Conservation (phyloP, 2,888 invertebrate species). For the Erebia ligea region DNA sequence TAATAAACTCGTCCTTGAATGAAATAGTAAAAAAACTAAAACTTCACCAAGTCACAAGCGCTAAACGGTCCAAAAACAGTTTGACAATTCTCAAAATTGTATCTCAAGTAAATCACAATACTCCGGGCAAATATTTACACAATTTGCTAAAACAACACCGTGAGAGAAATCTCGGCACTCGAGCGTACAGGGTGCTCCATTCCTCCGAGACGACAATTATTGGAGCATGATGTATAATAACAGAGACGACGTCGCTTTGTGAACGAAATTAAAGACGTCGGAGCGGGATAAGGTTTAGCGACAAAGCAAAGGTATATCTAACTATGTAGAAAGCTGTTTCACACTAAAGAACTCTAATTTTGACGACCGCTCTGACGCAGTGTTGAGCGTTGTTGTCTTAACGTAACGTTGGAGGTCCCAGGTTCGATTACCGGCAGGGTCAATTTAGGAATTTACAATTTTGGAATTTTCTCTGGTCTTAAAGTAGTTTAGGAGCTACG, state of each 20-base stretch:
- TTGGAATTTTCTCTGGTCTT: too few species aligned
- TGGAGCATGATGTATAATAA: slow-evolving; percentile 64
- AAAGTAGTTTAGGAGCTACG: too few species aligned
- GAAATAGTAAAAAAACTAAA: background rate
- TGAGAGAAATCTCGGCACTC: slow-evolving; percentile 39
- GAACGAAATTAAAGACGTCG: slow-evolving; percentile 61
- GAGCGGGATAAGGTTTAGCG: slow-evolving; percentile 45
- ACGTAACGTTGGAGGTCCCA: too few species aligned
- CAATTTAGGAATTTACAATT: too few species aligned
- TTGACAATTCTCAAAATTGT: slow-evolving; percentile 25
- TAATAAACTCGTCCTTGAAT: too few species aligned
- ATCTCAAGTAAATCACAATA: slow-evolving; percentile 32
- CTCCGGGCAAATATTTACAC: slow-evolving; percentile 40
- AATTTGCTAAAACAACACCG: slow-evolving; percentile 40
- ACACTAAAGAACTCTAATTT: too few species aligned
- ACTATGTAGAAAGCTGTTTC: background rate
- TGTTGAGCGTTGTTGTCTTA: too few species aligned
- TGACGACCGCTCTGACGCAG: too few species aligned
- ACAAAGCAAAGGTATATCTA: background rate
- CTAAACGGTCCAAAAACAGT: slow-evolving; percentile 16
- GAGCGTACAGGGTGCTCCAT: slow-evolving; percentile 47
- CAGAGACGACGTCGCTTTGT: slow-evolving; percentile 54
- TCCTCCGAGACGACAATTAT: slow-evolving; percentile 60
- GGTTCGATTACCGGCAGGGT: too few species aligned
- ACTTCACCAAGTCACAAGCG: background rate